phyloP scores from a whole-genome alignment of 1,140 invertebrate genomes.

The Cheumatopsyche charites region DNA sequence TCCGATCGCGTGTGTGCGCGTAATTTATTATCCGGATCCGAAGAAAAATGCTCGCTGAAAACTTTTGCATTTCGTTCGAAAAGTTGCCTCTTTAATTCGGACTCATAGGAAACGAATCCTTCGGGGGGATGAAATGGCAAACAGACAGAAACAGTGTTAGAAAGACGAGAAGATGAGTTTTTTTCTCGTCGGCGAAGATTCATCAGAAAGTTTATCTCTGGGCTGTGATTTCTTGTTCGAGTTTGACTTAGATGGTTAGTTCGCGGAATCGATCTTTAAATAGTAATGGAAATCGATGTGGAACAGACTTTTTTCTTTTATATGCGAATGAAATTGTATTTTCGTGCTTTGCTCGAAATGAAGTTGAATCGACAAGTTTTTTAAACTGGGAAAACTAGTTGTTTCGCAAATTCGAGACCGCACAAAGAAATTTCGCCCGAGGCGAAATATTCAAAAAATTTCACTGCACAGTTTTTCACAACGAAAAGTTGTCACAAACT shows the following conservation, averaged over 20 bases:
- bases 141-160: background rate
- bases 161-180: background rate
- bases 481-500: too few species aligned
- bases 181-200: constrained; percentile 16
- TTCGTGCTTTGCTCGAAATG: too few species aligned
- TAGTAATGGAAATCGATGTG: background rate
- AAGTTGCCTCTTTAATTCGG: constrained; percentile 13
- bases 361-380: too few species aligned
- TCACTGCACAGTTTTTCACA: too few species aligned
- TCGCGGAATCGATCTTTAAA: background rate
- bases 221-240: background rate
- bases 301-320: too few species aligned
- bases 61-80: constrained; percentile 14
- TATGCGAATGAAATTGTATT: too few species aligned
- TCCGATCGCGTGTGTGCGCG: background rate
- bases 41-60: background rate
- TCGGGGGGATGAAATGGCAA: background rate
- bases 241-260: background rate
- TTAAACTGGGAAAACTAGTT: too few species aligned
- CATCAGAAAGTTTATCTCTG: constrained; percentile 15
- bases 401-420: too few species aligned
- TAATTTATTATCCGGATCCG: constrained; percentile 8
- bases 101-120: background rate
- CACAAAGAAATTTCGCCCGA: too few species aligned
- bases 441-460: too few species aligned